These are phyloP conservation scores for Limnephilus auricula DNA, from an alignment of 2,888 invertebrate genomes.

Conservation along the genomic window DNA sequence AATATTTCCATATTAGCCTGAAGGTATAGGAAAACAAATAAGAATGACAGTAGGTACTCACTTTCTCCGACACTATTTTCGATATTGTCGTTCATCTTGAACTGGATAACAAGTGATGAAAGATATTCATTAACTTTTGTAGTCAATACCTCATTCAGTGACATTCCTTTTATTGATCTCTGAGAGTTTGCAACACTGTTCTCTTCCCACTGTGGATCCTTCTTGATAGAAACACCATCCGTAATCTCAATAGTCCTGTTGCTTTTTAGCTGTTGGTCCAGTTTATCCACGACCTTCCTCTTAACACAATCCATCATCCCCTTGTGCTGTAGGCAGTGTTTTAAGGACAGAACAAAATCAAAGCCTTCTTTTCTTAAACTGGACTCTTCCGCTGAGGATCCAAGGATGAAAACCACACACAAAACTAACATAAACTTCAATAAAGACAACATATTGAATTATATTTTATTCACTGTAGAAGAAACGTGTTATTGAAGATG, in stretches of 20 bases:
- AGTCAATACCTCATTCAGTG: constrained; percentile 69
- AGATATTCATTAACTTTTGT: constrained; percentile 72
- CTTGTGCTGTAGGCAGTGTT: constrained; percentile 70
- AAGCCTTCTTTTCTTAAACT: constrained; percentile 34
- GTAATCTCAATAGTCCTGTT: constrained; percentile 57
- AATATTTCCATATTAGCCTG: neutral
- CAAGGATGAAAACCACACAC: constrained; percentile 9
- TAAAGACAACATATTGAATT: constrained; percentile 30
- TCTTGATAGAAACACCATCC: constrained; percentile 59
- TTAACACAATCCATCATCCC: constrained; percentile 68
- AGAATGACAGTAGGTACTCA: constrained; percentile 52
- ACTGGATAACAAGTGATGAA: constrained; percentile 72
- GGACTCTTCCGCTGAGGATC: neutral
- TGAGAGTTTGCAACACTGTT: constrained; percentile 44
- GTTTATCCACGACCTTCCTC: constrained; percentile 61
- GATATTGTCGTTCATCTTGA: constrained; percentile 70
- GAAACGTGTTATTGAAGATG: constrained; percentile 21
- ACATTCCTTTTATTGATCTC: constrained; percentile 52
- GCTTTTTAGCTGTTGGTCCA: constrained; percentile 60
- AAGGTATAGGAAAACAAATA: neutral
- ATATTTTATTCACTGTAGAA: neutral
- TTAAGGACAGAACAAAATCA: constrained; percentile 54
- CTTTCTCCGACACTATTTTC: constrained; percentile 69
- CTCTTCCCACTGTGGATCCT: constrained; percentile 59
- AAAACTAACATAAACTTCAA: constrained; percentile 21